These are phyloP conservation scores for Pycnomerus fuliginosus DNA, from an alignment of 2,888 invertebrate genomes.

Conservation along the genomic window DNA sequence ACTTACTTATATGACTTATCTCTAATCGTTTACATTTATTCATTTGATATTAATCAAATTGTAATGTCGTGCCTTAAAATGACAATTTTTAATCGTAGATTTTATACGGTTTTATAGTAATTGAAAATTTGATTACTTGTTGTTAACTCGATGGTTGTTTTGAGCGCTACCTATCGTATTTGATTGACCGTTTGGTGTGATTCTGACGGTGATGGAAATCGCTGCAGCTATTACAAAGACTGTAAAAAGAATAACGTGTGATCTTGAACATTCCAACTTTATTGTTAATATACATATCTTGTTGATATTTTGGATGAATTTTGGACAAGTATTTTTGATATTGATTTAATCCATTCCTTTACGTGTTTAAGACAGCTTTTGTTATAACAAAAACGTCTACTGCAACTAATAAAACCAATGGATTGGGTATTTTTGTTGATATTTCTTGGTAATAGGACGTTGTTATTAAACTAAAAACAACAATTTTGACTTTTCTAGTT, in stretches of 20 bases:
- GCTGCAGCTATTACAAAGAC: slow-evolving; percentile 17
- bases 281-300: slow-evolving; percentile 29
- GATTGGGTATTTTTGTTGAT: slow-evolving; percentile 39
- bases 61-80: too few relatives aligned
- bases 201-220: slow-evolving; percentile 16
- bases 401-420: slow-evolving; percentile 42
- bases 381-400: slow-evolving; percentile 45
- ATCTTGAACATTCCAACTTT: slow-evolving; percentile 35
- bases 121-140: too few relatives aligned
- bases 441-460: slow-evolving; percentile 30
- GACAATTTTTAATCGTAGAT: too few relatives aligned
- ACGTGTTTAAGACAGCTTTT: slow-evolving; percentile 43
- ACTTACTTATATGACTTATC: too few relatives aligned
- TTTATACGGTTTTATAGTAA: too few relatives aligned
- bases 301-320: slow-evolving; percentile 18
- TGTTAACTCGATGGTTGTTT: too few relatives aligned
- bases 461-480: slow-evolving; percentile 32
- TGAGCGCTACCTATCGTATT: slow-evolving; percentile 18
- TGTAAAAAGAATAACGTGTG: slow-evolving; percentile 18
- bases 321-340: slow-evolving; percentile 8
- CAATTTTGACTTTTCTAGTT: slow-evolving; percentile 17
- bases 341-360: slow-evolving; percentile 10
- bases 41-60: too few relatives aligned
- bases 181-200: slow-evolving; percentile 7
- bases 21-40: too few relatives aligned